These are phyloP conservation scores for Drosophila serrata DNA, from an alignment of 1,140 invertebrate species.

Conservation along the genomic window DNA sequence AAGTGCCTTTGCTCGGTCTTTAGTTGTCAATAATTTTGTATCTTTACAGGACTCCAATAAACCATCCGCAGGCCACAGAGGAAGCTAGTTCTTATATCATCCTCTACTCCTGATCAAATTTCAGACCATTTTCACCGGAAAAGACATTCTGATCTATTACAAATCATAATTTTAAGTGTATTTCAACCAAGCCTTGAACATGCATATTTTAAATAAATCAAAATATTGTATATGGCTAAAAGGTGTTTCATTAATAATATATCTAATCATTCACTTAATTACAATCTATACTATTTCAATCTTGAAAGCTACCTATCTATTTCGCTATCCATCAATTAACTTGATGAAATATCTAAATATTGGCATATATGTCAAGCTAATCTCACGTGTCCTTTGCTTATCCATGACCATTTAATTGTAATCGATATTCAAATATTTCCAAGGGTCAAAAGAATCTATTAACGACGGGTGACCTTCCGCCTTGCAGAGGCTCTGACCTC, in stretches of 20 bases:
- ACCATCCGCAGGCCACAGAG: not conserved
- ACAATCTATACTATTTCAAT: not conserved
- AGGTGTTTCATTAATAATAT: not conserved
- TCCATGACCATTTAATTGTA: constrained; percentile 35
- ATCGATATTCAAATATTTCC: constrained; percentile 56
- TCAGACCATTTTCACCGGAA: not conserved
- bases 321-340: not conserved
- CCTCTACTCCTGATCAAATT: not conserved
- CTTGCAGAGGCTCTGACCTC: constrained; percentile 45
- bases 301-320: no score
- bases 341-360: constrained; percentile 12
- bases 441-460: constrained; percentile 59
- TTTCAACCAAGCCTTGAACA: not conserved
- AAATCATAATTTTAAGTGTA: not conserved
- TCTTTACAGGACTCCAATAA: constrained; percentile 25
- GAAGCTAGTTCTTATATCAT: constrained; percentile 17
- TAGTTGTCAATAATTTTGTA: no score
- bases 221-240: constrained; percentile 4
- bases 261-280: not conserved
- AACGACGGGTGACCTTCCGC: constrained; percentile 54
- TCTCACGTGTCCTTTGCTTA: not conserved
- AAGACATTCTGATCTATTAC: no score
- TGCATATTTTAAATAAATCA: constrained; percentile 15
- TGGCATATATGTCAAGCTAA: constrained; percentile 19
- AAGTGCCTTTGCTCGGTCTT: fast-evolving